phyloP scores from a whole-genome alignment of 2,797 vertebrate genomes.

The Hybognathus amarus region DNA sequence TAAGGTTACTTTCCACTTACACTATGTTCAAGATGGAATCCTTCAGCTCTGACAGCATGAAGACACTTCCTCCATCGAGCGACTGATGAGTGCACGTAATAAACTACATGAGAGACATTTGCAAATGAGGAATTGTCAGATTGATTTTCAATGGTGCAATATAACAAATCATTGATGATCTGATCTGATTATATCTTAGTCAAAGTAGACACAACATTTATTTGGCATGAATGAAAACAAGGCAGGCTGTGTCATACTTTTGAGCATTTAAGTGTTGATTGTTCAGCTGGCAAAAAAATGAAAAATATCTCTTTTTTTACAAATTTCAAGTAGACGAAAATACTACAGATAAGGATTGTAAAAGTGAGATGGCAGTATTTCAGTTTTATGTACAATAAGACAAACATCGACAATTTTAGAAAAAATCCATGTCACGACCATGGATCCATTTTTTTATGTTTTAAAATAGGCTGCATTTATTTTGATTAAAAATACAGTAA shows the following conservation, averaged over 20 bases:
- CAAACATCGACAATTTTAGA: too few relatives aligned
- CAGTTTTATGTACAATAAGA: too few relatives aligned
- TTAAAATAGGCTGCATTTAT: too few relatives aligned
- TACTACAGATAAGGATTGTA: neutral
- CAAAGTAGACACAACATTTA: neutral
- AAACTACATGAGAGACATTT: slow-evolving; percentile 75
- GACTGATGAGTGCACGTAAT: slow-evolving; percentile 94
- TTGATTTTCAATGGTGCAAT: neutral
- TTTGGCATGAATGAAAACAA: neutral
- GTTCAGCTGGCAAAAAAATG: neutral
- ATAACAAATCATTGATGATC: neutral
- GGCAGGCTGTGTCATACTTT: neutral
- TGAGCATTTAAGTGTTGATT: neutral
- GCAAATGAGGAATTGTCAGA: slow-evolving; percentile 4
- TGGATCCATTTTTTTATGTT: too few relatives aligned
- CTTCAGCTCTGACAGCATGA: slow-evolving; percentile 96
- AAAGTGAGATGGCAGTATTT: neutral
- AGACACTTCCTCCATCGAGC: slow-evolving; percentile 97
- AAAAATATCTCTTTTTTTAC: too few relatives aligned
- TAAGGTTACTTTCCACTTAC: slow-evolving; percentile 75
- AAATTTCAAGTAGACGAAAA: neutral
- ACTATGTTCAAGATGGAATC: slow-evolving; percentile 95
- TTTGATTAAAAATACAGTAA: too few relatives aligned
- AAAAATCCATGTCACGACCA: too few relatives aligned
- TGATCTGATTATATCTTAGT: too few relatives aligned